Conservation (phyloP, 2,113 vertebrate genomes). For the Seriola quinqueradiata region DNA sequence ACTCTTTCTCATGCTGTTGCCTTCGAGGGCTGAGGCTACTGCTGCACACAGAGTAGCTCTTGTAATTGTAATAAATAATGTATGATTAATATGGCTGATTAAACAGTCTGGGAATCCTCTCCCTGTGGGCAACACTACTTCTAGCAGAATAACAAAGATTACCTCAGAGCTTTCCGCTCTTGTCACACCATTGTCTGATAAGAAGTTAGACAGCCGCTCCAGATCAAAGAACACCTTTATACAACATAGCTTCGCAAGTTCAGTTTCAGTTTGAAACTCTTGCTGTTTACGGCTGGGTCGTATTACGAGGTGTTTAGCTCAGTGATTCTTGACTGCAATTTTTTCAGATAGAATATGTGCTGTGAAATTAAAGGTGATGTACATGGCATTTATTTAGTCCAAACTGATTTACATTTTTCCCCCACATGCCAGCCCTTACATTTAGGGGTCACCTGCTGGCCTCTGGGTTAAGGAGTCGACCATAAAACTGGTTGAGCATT, state of each 20-base stretch:
- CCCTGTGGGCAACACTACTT: conserved; percentile 70
- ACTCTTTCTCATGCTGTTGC: conserved; percentile 61
- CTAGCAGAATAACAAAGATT: conserved; percentile 80
- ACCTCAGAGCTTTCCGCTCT: conserved; percentile 76
- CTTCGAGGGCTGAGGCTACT: conserved; percentile 67
- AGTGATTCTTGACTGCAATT: conserved; percentile 4
- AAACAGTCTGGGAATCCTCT: conserved; percentile 79
- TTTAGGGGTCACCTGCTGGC: neutral
- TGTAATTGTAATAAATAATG: conserved; percentile 83
- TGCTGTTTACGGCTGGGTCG: neutral
- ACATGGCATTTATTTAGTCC: neutral
- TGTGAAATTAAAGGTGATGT: neutral
- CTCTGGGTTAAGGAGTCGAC: neutral
- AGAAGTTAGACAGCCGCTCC: conserved; percentile 61
- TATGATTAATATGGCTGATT: conserved; percentile 82
- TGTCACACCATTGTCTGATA: conserved; percentile 70
- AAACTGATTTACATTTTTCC: neutral
- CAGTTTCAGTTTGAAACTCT: conserved; percentile 37
- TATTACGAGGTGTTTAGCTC: conserved; percentile 9
- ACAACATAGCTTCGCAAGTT: conserved; percentile 36
- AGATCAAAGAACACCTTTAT: conserved; percentile 75
- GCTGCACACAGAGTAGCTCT: conserved; percentile 65
- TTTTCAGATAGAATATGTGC: neutral
- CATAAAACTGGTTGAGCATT: neutral
- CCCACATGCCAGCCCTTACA: neutral